phyloP scores from a whole-genome alignment of 2,113 vertebrate species.

The Myanophis thanlyinensis region DNA sequence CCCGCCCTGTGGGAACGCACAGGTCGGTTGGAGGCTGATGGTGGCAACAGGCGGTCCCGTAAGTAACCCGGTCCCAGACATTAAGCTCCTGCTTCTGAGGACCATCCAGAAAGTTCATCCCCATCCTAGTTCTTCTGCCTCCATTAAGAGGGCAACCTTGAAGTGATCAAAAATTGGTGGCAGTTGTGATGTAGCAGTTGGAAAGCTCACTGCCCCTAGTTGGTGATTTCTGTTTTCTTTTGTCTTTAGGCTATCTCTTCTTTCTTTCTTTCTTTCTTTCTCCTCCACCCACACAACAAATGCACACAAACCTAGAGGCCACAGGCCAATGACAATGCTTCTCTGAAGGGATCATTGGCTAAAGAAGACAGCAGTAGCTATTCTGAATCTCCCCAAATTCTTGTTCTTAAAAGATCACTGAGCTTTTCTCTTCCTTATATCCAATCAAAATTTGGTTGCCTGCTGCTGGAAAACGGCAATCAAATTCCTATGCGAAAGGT shows the following conservation, averaged over 20 bases:
- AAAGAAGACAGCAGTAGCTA: neutral
- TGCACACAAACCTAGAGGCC: neutral
- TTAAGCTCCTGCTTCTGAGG: neutral
- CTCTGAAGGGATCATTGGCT: neutral
- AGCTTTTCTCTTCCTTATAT: neutral
- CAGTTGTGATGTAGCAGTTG: neutral
- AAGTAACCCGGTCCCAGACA: too few species aligned
- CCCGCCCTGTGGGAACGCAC: too few species aligned
- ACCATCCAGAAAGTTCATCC: neutral
- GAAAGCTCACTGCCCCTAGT: neutral
- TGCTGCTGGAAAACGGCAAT: neutral
- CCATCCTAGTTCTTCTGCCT: neutral
- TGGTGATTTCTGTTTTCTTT: neutral
- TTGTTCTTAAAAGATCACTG: neutral
- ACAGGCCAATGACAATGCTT: neutral
- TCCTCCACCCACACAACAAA: neutral
- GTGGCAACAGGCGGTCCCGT: too few species aligned
- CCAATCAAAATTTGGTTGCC: neutral
- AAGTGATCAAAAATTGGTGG: neutral
- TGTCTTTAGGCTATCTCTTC: neutral
- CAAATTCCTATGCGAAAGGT: neutral
- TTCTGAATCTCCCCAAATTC: neutral
- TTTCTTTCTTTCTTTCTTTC: neutral
- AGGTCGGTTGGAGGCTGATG: too few species aligned
- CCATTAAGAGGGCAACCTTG: neutral